Conservation (phyloP, 2,797 vertebrate species). For the Danionella dracula region DNA sequence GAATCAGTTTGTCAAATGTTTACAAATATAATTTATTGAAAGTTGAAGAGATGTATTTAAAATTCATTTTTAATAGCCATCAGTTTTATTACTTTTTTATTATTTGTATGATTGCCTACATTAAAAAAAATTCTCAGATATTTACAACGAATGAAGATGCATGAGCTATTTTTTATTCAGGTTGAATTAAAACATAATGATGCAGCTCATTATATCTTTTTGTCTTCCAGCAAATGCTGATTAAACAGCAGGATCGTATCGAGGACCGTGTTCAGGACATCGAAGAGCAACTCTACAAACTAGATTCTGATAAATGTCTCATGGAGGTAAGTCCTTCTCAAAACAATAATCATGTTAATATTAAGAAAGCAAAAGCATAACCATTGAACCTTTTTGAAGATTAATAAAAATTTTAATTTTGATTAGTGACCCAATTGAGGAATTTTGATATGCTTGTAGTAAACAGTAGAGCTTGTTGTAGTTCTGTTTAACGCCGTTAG, state of each 20-base stretch:
- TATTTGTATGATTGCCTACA: too few relatives aligned
- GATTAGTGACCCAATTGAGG: conserved; percentile 24
- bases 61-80: too few relatives aligned
- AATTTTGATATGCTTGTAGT: not conserved
- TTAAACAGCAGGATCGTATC: conserved; percentile 95
- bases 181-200: not conserved
- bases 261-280: conserved; percentile 97
- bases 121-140: too few relatives aligned
- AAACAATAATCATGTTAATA: not conserved
- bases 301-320: conserved; percentile 96
- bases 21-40: too few relatives aligned
- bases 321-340: conserved; percentile 91
- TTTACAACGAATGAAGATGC: too few relatives aligned
- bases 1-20: too few relatives aligned
- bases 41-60: too few relatives aligned
- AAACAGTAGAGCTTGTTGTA: conserved; percentile 12
- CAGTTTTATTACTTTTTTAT: too few relatives aligned
- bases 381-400: too few relatives aligned
- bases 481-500: too few relatives aligned
- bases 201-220: not conserved
- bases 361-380: conserved; percentile 1
- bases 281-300: conserved; percentile 96
- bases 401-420: not conserved
- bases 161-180: too few relatives aligned
- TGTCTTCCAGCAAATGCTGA: conserved; percentile 85